Percentiles rank a stretch among this genome's conserved stretches.
phyloP scores from a whole-genome alignment of 2,888 invertebrate genomes.

The Ennomos quercinarius region DNA sequence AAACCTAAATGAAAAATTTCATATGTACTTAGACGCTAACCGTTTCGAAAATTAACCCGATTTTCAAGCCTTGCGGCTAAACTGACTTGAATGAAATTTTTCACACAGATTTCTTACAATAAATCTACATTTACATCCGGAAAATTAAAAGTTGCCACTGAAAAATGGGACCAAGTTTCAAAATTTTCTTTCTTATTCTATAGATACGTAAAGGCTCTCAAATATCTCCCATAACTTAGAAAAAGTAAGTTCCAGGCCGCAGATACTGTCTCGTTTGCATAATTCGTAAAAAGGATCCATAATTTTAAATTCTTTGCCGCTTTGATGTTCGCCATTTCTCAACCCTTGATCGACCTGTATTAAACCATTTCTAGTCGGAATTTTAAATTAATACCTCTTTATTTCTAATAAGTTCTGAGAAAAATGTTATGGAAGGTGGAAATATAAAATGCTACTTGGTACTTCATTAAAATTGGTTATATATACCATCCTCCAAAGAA shows the following conservation, averaged over 20 bases:
- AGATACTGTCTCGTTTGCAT: slow-evolving; percentile 49
- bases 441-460: not conserved
- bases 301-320: slow-evolving; percentile 44
- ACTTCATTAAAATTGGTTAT: no score
- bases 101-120: no score
- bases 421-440: slow-evolving; percentile 5
- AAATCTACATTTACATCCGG: no score
- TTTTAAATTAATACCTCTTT: slow-evolving; percentile 8
- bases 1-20: no score
- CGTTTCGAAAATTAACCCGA: no score
- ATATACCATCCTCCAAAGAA: no score
- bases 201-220: not conserved
- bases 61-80: no score
- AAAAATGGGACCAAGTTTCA: no score
- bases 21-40: no score
- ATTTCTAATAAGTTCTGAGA: slow-evolving; percentile 43
- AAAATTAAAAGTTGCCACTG: no score
- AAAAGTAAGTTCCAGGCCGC: slow-evolving; percentile 12
- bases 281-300: slow-evolving; percentile 54
- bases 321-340: slow-evolving; percentile 49
- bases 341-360: slow-evolving; percentile 44
- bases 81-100: no score
- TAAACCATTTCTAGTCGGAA: slow-evolving; percentile 7
- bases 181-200: no score
- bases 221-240: slow-evolving; percentile 5